phyloP scores from a whole-genome alignment of 1,140 invertebrate species.

The Drosophila parvula region DNA sequence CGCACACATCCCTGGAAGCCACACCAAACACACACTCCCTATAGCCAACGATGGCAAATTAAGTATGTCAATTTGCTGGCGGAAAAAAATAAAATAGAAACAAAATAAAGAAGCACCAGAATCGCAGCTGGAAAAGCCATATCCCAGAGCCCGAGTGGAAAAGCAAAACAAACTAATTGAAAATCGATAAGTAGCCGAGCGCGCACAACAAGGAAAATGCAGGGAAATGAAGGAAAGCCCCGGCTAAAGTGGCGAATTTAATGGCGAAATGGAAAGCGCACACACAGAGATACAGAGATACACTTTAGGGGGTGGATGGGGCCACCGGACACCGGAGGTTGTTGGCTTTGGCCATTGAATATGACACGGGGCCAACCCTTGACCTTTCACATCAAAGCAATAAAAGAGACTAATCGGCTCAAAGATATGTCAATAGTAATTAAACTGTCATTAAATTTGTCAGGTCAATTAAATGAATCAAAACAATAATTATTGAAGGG shows the following conservation, averaged over 20 bases:
- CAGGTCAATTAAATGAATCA: background rate
- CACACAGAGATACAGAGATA: conserved; percentile 7
- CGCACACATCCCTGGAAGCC: background rate
- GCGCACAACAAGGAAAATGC: conserved; percentile 18
- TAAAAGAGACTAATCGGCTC: background rate
- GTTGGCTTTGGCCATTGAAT: conserved; percentile 34
- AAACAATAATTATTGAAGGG: background rate
- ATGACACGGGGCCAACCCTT: conserved; percentile 25
- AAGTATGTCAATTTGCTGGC: conserved; percentile 73
- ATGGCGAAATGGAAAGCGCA: conserved; percentile 54
- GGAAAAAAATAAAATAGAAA: conserved; percentile 38
- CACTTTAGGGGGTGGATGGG: background rate
- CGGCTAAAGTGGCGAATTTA: conserved; percentile 48
- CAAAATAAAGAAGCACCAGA: conserved; percentile 27
- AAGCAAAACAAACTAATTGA: conserved; percentile 78
- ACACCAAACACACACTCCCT: conserved; percentile 14
- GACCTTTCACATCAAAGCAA: conserved; percentile 15
- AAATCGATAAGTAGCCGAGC: conserved; percentile 68
- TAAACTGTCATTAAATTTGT: background rate
- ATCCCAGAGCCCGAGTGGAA: conserved; percentile 31
- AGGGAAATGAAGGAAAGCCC: conserved; percentile 24
- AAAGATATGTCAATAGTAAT: conserved; percentile 25
- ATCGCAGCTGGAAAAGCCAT: conserved; percentile 50
- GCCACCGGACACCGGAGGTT: conserved; percentile 16
- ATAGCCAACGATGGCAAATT: conserved; percentile 62